Percentiles rank a stretch among this genome's conserved stretches.
phyloP scores from a whole-genome alignment of 1,140 invertebrate genomes.

The Sarcophaga peregrina region DNA sequence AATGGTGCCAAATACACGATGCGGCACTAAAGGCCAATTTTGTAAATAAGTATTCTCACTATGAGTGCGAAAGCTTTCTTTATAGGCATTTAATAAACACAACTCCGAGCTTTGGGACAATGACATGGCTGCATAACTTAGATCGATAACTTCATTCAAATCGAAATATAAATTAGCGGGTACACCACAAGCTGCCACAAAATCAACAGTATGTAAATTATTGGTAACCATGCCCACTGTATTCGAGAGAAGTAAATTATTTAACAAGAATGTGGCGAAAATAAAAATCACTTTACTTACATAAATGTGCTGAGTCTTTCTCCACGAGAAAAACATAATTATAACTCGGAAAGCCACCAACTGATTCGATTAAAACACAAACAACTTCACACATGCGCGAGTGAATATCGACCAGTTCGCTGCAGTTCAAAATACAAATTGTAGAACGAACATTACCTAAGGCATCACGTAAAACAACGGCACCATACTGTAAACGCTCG shows the following conservation, averaged over 20 bases:
- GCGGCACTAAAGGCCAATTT: conserved; percentile 39
- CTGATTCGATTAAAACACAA: conserved; percentile 43
- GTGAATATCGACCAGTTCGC: conserved; percentile 47
- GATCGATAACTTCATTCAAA: conserved; percentile 47
- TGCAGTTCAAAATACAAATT: conserved; percentile 37
- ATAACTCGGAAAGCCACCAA: conserved; percentile 45
- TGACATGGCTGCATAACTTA: conserved; percentile 38
- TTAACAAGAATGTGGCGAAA: not conserved
- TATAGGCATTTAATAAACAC: conserved; percentile 28
- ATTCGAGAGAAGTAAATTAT: conserved; percentile 18
- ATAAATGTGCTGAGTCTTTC: conserved; percentile 44
- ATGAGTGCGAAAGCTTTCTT: conserved; percentile 40
- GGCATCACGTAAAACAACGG: conserved; percentile 37
- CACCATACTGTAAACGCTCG: conserved; percentile 44
- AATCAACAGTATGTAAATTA: conserved; percentile 16
- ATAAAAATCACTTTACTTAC: conserved; percentile 39
- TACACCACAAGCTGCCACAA: conserved; percentile 43
- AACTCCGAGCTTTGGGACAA: conserved; percentile 25
- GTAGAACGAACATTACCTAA: conserved; percentile 36
- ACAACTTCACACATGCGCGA: conserved; percentile 49
- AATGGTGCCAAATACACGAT: conserved; percentile 48
- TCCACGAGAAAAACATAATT: conserved; percentile 47
- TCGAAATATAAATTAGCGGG: conserved; percentile 38
- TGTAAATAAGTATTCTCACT: conserved; percentile 29
- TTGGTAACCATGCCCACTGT: conserved; percentile 46